Conservation (phyloP, 64 coral and sea anemone genomes). For the Acropora yongei region DNA sequence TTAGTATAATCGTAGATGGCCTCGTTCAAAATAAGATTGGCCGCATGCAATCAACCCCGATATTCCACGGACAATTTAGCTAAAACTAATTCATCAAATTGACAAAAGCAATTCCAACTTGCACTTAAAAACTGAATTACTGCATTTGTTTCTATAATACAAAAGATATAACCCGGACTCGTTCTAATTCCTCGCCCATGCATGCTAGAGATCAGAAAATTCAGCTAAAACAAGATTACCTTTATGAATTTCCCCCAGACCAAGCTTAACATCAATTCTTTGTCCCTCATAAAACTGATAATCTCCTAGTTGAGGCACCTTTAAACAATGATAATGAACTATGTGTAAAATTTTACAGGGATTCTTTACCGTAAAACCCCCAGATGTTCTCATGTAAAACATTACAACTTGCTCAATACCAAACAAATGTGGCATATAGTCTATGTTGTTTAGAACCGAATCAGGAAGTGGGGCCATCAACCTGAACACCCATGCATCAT, state of each 20-base stretch:
- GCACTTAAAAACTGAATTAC: too few species aligned
- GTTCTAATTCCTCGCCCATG: too few species aligned
- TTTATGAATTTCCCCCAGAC: conserved; percentile 4
- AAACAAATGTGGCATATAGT: conserved; percentile 77
- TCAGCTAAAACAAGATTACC: conserved; percentile 30
- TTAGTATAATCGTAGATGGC: too few species aligned
- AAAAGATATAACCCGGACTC: too few species aligned
- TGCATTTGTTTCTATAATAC: too few species aligned
- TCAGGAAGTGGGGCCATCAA: conserved; percentile 56
- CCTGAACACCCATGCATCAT: conserved; percentile 91
- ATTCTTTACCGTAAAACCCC: conserved; percentile 75
- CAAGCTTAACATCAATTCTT: conserved; percentile 68
- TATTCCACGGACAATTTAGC: too few species aligned
- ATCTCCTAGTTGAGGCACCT: background rate
- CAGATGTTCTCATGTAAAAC: conserved; percentile 58
- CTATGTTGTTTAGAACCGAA: conserved; percentile 42
- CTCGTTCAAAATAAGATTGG: too few species aligned
- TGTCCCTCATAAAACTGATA: conserved; percentile 49
- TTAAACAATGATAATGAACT: conserved; percentile 86
- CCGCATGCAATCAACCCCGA: too few species aligned
- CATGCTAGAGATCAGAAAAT: conserved; percentile 75
- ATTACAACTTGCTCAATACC: conserved; percentile 85
- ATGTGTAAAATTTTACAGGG: conserved; percentile 88
- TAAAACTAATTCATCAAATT: too few species aligned
- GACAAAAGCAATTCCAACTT: too few species aligned